Evolutionary conservation across 2,888 invertebrate species (phyloP).

Genomic region (Hypena proboscidalis): DNA sequence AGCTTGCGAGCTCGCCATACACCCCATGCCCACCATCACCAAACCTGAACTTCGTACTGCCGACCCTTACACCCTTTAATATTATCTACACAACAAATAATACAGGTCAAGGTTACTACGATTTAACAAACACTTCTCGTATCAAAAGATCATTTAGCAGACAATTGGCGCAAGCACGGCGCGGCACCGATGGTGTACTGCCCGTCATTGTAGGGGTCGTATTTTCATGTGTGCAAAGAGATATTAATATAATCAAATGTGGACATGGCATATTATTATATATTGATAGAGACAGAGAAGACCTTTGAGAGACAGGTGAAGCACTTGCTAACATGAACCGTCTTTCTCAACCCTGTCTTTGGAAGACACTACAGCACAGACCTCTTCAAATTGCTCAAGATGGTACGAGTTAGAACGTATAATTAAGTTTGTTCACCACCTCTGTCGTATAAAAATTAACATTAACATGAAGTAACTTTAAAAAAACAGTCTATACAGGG

Average conservation of each 20-base stretch:
- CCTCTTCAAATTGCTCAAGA: no score
- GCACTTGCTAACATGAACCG: no score
- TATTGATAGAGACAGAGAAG: no score
- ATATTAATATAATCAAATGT: constrained; percentile 14
- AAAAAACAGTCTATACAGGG: no score
- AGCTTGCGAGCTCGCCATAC: constrained; percentile 64
- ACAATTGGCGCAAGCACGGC: constrained; percentile 59
- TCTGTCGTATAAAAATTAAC: no score
- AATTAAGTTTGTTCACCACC: no score
- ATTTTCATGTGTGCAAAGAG: constrained; percentile 22
- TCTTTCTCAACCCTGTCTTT: no score
- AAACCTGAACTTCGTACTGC: constrained; percentile 23
- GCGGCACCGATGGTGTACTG: constrained; percentile 48
- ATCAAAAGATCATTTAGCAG: constrained; percentile 38
- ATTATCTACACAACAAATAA: constrained; percentile 35
- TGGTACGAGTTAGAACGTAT: no score
- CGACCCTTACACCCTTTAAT: constrained; percentile 18
- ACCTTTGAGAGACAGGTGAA: no score
- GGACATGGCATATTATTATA: not conserved
- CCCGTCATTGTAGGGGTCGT: not conserved
- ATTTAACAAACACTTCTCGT: constrained; percentile 37
- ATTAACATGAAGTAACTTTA: no score
- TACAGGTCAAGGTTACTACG: constrained; percentile 61
- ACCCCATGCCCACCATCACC: constrained; percentile 68
- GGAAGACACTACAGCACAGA: no score